phyloP scores from a whole-genome alignment of 37 sponge, comb jelly and placozoan species.

The Axinella damicornis region DNA sequence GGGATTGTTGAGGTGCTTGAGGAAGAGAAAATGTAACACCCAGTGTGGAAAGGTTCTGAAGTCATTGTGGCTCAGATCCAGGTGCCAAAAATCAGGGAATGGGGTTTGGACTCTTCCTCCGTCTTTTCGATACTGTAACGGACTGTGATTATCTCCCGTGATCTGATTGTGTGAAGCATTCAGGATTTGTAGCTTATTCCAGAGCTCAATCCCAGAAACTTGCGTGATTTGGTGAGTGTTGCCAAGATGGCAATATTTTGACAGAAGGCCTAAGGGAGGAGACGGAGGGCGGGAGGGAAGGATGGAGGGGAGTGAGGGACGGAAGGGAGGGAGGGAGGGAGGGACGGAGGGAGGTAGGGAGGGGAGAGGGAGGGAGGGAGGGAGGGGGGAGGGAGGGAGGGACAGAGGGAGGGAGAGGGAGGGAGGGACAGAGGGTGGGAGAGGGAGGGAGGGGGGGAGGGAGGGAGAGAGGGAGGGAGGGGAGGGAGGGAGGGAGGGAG shows the following conservation, averaged over 20 bases:
- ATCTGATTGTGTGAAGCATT: slow-evolving; percentile 64
- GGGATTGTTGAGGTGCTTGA: slow-evolving; percentile 53
- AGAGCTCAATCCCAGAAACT: slow-evolving; percentile 29
- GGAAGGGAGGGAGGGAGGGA: too few species aligned
- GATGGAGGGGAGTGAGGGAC: too few species aligned
- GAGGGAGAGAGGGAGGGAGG: too few species aligned
- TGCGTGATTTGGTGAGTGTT: slow-evolving; percentile 20
- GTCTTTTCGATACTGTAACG: neutral
- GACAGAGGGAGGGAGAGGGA: too few species aligned
- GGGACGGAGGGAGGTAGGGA: too few species aligned
- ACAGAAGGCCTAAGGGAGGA: slow-evolving; percentile 40
- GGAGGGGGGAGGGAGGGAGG: too few species aligned
- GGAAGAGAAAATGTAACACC: slow-evolving; percentile 21
- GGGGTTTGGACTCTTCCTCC: too few species aligned
- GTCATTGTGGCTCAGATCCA: slow-evolving; percentile 64
- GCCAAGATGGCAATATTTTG: neutral
- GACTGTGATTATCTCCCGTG: neutral
- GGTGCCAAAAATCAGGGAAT: slow-evolving; percentile 47
- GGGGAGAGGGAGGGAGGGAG: too few species aligned
- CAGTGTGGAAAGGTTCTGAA: slow-evolving; percentile 37
- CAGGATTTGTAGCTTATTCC: slow-evolving; percentile 52
- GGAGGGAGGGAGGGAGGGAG: too few species aligned
- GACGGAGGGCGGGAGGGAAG: too few species aligned
- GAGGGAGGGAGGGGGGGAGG: too few species aligned
- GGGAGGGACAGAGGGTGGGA: too few species aligned